Evolutionary conservation across 2,797 vertebrate species (phyloP), one percentile per base, ranked within the genome.

Genomic region (Australoheros facetus): DNA sequence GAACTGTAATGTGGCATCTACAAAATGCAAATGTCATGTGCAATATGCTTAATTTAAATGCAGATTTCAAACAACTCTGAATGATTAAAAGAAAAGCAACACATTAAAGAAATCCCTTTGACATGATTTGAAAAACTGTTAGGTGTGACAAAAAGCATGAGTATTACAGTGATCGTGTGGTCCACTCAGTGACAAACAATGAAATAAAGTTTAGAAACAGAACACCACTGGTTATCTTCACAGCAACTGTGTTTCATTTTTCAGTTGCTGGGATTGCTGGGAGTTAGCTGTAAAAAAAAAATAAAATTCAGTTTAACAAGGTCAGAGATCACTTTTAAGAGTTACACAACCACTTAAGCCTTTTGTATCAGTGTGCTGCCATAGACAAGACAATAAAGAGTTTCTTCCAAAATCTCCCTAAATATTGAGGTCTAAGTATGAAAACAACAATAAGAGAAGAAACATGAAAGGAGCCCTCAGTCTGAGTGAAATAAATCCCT

Each of bases 281-380:
- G 42, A 28, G 7, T 51, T 69, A 69, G 28, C 42, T 69, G 42
- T 69, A 69, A 80, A 56, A 48, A 39, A 58, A 66, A 78, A 45
- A 39, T n/a, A 39, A 56, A n/a, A 73, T 82, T 73, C 30, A 62
- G 28, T 80, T 71, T 56, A 88, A 77, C 74, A 79, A 80, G 81
- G 82, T 85, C 83, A 83, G 71, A 56, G 71, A 69, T 84, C 56
- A 37, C 69, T 78, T 48, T 37, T 53, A 37, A 54, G 70, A 76
- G 80, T 85, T 87, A 72, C 58, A 66, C 86, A 86, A 88, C 59
- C 55, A 76, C 13, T 80, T 88, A 56, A 82, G 56, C 71, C 56
- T 80, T 79, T 84, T 77, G 66, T 84, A 56, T 73, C 71, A 48
- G 74, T 45, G 79, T 34, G 60, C 21, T 58, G 75, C 72, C 80